Base-by-base conservation (phyloP, 2,797 vertebrate genomes). In the Channallabes apus region DNA sequence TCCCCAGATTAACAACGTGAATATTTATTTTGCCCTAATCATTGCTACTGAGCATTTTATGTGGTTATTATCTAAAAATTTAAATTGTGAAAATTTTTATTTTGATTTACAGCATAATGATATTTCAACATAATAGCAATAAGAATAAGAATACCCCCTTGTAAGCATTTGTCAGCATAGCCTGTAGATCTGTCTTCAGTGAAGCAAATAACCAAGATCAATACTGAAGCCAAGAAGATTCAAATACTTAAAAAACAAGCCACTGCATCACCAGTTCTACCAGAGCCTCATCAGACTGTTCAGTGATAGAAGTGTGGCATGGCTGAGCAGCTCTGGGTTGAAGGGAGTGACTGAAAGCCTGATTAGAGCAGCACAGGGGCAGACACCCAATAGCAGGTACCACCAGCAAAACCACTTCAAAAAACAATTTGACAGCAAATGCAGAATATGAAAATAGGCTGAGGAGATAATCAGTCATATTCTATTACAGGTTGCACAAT, bases 161-260 rank as follows among this genome's bases (percentile, higher is more conserved):
- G 18, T 14, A 35, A n/a, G 15, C 17, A 41, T 18, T 41, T 58
- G 12, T 6, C 76, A 62, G 32, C 32, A 46, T n/a, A 46, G 35
- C 59, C 3, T 64, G 61, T 64, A 80, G 24, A 46, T 17, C 38
- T 24, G 22, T 46, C 11, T 41, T 51, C 59, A 64, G 35, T 64
- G 61, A 80, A 65, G 78, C 62, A 67, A 65, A 80, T 61, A 51
- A 27, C 27, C 38, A 65, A 41, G 38, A 80, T 80, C 61, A 80
- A 80, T 65, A 80, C 20, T 46, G 9, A 65, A 80, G 15, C 35
- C 2, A 7, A 27, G n/a, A 65, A 46, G 59, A 64, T 64, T 41
- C 35, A 27, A 64, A 64, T 64, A 46, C 59, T 62, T 22, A 46
- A 79, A 64, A 61, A 64, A 5, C 22, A 27, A 24, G 24, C 58